These are phyloP conservation scores for Pogonus chalceus DNA, from an alignment of 1,140 invertebrate genomes.

Conservation along the genomic window DNA sequence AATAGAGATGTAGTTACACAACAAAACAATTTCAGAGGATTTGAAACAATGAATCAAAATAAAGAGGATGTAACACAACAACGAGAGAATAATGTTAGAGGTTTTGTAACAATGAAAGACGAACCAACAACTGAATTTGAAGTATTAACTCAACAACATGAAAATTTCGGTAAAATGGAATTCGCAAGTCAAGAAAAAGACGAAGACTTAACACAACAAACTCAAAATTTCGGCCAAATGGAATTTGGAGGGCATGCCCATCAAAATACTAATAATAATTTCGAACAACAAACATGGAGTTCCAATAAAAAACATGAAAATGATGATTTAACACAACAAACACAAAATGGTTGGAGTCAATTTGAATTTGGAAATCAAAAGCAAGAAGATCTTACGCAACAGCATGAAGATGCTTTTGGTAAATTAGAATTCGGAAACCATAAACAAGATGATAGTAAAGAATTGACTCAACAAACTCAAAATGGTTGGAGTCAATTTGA, in stretches of 20 bases:
- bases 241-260: neutral
- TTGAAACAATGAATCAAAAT: no score
- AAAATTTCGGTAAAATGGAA: neutral
- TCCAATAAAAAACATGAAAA: neutral
- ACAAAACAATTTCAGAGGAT: no score
- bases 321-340: slow-evolving; percentile 10
- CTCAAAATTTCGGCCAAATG: neutral
- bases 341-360: neutral
- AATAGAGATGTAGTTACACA: no score
- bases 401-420: slow-evolving; percentile 3
- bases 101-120: no score
- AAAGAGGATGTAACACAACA: no score
- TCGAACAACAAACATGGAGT: neutral
- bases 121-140: no score
- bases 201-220: slow-evolving; percentile 2
- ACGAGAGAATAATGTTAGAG: no score
- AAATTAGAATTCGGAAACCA: slow-evolving; percentile 9
- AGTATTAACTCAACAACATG: slow-evolving; percentile 11
- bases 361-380: slow-evolving; percentile 1
- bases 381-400: neutral
- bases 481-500: neutral
- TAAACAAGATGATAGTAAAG: neutral
- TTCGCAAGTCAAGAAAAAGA: neutral
- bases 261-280: no score
- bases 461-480: slow-evolving; percentile 9